These are phyloP conservation scores for Harmothoe impar DNA, from an alignment of 2,888 invertebrate genomes.

Conservation along the genomic window DNA sequence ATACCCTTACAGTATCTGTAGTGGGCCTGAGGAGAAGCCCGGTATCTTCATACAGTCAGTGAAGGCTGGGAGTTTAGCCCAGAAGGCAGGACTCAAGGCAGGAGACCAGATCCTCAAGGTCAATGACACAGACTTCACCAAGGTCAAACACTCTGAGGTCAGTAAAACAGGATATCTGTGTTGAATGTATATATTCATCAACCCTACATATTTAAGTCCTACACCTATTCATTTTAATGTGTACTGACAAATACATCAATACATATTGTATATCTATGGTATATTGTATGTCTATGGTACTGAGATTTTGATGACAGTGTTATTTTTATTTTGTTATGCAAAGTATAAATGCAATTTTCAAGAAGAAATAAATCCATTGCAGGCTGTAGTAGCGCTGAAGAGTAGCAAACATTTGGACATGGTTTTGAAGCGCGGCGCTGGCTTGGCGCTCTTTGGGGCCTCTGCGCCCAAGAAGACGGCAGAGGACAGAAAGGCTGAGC, in stretches of 20 bases:
- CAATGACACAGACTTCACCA: conserved; percentile 88
- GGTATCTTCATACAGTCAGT: conserved; percentile 95
- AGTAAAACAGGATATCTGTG: conserved; percentile 66
- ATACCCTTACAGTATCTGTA: conserved; percentile 76
- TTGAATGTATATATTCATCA: not conserved
- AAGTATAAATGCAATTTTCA: no score
- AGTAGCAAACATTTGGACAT: conserved; percentile 90
- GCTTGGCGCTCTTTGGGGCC: conserved; percentile 91
- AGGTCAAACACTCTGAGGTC: conserved; percentile 92
- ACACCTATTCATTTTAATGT: no score
- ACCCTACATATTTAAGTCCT: not conserved
- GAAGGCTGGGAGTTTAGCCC: conserved; percentile 93
- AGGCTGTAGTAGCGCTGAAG: conserved; percentile 93
- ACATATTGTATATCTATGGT: no score
- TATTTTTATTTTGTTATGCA: no score
- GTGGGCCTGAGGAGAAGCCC: conserved; percentile 92
- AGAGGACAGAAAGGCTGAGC: conserved; percentile 79
- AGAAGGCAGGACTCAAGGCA: conserved; percentile 93
- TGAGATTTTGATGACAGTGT: no score
- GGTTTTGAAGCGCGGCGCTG: conserved; percentile 90
- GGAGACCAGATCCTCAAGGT: conserved; percentile 96
- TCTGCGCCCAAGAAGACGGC: conserved; percentile 76
- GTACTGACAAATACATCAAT: no score
- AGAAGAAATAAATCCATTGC: conserved; percentile 63
- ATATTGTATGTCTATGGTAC: no score